Percentiles rank a stretch among this genome's conserved stretches.
Conservation (phyloP, 2,888 invertebrate species). For the Pachymerium ferrugineum region DNA sequence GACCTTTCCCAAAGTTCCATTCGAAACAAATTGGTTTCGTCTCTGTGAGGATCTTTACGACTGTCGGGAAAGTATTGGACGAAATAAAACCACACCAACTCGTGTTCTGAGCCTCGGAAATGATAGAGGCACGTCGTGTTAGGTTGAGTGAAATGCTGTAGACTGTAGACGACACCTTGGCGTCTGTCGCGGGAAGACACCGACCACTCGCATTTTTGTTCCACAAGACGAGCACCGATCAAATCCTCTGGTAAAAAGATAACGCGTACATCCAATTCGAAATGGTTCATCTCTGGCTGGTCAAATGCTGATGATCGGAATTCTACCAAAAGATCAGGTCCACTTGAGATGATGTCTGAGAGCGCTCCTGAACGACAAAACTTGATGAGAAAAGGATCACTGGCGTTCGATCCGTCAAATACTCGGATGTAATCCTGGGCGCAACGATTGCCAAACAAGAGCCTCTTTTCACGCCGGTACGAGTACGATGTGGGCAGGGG, state of each 20-base stretch:
- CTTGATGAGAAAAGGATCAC: conserved; percentile 68
- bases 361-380: conserved; percentile 77
- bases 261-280: conserved; percentile 75
- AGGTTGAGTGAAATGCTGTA: conserved; percentile 69
- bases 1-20: conserved; percentile 31
- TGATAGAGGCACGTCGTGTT: conserved; percentile 76
- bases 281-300: conserved; percentile 73
- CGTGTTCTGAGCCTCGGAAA: conserved; percentile 64
- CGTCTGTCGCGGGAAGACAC: conserved; percentile 68
- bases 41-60: conserved; percentile 30
- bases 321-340: conserved; percentile 69
- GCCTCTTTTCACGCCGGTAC: conserved; percentile 34
- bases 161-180: conserved; percentile 67
- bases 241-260: conserved; percentile 59
- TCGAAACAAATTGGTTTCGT: conserved; percentile 32
- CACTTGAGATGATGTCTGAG: conserved; percentile 70
- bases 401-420: conserved; percentile 67
- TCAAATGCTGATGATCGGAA: conserved; percentile 76
- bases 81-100: conserved; percentile 77
- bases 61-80: conserved; percentile 64
- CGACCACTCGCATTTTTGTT: conserved; percentile 61
- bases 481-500: conserved; percentile 31
- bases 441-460: conserved; percentile 35
- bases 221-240: conserved; percentile 39
- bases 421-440: conserved; percentile 71